These are phyloP conservation scores for Nasonia vitripennis DNA, from an alignment of 1,140 invertebrate genomes.

Conservation along the genomic window DNA sequence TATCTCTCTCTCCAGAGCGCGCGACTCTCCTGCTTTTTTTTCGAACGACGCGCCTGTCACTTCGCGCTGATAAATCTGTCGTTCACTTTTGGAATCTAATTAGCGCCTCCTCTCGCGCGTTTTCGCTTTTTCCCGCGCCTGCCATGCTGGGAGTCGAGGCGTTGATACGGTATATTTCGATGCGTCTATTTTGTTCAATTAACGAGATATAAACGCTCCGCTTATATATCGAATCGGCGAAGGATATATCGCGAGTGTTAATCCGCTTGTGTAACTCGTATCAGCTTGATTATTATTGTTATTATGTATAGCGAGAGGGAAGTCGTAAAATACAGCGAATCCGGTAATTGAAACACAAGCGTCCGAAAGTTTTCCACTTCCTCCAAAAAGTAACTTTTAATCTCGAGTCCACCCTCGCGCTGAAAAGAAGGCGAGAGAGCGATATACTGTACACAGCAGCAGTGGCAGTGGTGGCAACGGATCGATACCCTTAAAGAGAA, in stretches of 20 bases:
- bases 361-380: slow-evolving; percentile 35
- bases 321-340: slow-evolving; percentile 4
- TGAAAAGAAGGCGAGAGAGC: slow-evolving; percentile 8
- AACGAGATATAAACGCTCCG: slow-evolving; percentile 34
- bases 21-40: slow-evolving; percentile 1
- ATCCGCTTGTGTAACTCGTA: background rate
- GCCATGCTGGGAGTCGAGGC: background rate
- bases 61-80: slow-evolving; percentile 53
- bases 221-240: background rate
- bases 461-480: background rate
- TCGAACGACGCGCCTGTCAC: slow-evolving; percentile 39
- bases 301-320: background rate
- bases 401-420: slow-evolving; percentile 15
- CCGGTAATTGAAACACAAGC: slow-evolving; percentile 27
- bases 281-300: background rate
- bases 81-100: slow-evolving; percentile 55
- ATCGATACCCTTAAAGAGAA: slow-evolving; percentile 47
- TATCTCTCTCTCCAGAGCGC: background rate
- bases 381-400: slow-evolving; percentile 48
- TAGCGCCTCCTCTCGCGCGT: slow-evolving; percentile 38
- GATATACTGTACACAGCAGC: background rate
- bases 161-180: slow-evolving; percentile 32
- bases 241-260: background rate
- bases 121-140: background rate
- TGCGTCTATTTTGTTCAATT: slow-evolving; percentile 46